Evolutionary conservation across 2,113 vertebrate species (phyloP).

Genomic region (Ciconia boyciana): DNA sequence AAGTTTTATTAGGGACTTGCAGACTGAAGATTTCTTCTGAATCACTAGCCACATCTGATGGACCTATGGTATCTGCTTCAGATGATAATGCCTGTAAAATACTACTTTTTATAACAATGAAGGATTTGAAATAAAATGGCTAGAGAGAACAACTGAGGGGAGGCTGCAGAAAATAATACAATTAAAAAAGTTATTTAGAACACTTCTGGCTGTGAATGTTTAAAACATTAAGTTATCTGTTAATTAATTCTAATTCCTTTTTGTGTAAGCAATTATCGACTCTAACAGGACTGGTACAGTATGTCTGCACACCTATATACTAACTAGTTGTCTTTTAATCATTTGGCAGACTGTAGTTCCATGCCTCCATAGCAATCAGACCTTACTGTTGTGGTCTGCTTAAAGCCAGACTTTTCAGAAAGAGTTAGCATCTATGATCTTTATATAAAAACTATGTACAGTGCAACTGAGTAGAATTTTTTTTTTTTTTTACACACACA

Average conservation of each 20-base stretch:
- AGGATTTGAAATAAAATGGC: not conserved
- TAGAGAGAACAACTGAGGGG: not conserved
- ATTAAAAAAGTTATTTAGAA: not conserved
- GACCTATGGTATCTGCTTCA: not conserved
- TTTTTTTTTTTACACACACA: not conserved
- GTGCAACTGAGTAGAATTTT: not conserved
- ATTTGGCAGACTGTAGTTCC: not conserved
- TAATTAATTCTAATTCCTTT: not conserved
- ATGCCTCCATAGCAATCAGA: not conserved
- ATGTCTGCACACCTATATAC: not conserved
- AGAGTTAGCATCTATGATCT: not conserved
- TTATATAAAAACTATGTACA: not conserved
- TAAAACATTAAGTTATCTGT: not conserved
- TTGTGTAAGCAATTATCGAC: not conserved
- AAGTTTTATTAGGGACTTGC: not conserved
- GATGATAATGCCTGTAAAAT: not conserved
- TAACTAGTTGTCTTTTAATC: not conserved
- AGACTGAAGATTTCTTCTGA: not conserved
- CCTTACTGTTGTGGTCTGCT: not conserved
- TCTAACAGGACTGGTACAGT: not conserved
- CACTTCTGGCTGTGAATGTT: not conserved
- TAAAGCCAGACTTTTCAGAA: not conserved
- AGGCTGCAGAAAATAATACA: not conserved
- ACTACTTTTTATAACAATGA: not conserved
- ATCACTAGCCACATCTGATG: not conserved